Percentiles rank a stretch among this genome's conserved stretches.
Conservation (phyloP, 2,113 vertebrate genomes). For the Bolborhynchus lineola region DNA sequence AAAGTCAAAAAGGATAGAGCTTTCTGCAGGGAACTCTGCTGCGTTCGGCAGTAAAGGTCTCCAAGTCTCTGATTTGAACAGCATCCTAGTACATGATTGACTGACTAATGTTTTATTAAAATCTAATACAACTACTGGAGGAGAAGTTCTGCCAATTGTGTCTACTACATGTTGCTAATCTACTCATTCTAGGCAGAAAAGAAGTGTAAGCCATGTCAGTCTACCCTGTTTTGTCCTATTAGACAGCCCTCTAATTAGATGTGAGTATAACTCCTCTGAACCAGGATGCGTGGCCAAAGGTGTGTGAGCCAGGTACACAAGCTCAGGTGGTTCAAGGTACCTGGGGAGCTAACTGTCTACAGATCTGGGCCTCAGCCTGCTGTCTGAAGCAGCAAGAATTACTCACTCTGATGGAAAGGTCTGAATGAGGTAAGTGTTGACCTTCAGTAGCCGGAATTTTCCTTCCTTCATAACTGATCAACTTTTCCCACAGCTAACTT, state of each 20-base stretch:
- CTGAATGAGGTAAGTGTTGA: slow-evolving; percentile 23
- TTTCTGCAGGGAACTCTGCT: neutral
- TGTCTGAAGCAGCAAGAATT: neutral
- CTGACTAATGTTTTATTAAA: neutral
- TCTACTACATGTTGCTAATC: neutral
- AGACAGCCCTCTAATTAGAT: neutral
- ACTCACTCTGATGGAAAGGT: neutral
- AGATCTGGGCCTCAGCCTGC: neutral
- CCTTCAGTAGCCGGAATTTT: neutral
- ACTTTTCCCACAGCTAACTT: neutral
- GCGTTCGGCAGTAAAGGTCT: neutral
- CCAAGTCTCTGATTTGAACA: neutral
- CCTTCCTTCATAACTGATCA: neutral
- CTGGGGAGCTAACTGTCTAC: neutral
- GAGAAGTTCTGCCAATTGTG: neutral
- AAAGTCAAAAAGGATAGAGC: neutral
- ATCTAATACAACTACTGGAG: neutral
- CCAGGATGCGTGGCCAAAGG: accelerated
- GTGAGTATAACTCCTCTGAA: neutral
- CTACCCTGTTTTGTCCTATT: neutral
- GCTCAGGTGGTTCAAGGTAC: neutral
- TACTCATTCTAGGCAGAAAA: neutral
- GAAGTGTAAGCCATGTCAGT: neutral
- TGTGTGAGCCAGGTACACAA: neutral
- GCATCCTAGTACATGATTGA: neutral